These are phyloP conservation scores for Adrianichthys oophorus DNA, from an alignment of 2,797 vertebrate species.

Conservation along the genomic window DNA sequence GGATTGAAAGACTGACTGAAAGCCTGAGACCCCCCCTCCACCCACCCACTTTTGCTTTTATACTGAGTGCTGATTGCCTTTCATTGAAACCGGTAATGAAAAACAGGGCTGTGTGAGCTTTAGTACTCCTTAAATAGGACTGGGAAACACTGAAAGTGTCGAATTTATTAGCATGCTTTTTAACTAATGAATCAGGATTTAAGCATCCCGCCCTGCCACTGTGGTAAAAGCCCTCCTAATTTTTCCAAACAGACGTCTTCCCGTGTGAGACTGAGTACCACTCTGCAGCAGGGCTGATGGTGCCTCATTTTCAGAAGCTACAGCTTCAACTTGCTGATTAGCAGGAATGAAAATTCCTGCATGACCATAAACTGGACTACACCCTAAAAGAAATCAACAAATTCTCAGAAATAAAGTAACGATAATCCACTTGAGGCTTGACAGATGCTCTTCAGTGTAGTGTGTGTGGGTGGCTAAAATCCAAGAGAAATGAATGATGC, in stretches of 20 bases:
- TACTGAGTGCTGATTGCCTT: constrained; percentile 70
- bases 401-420: constrained; percentile 12
- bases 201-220: constrained; percentile 53
- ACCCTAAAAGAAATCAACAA: neutral
- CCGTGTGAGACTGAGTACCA: constrained; percentile 26
- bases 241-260: constrained; percentile 66
- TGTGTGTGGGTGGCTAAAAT: constrained; percentile 19
- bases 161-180: constrained; percentile 73
- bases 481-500: constrained; percentile 24
- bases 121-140: constrained; percentile 70
- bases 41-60: constrained; percentile 32
- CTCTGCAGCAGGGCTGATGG: constrained; percentile 32
- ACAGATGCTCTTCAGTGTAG: constrained; percentile 12
- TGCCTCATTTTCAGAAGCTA: constrained; percentile 14
- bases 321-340: constrained; percentile 7
- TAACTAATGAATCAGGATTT: constrained; percentile 73
- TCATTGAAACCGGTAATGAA: constrained; percentile 79
- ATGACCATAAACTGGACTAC: constrained; percentile 3
- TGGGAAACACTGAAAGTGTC: constrained; percentile 74
- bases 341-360: neutral
- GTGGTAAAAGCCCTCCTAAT: constrained; percentile 77
- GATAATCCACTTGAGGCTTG: constrained; percentile 21
- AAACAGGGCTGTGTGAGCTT: constrained; percentile 51
- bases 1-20: constrained; percentile 63
- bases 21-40: constrained; percentile 35